A percentile compares a stretch with the other conserved stretches of the same genome.
Conservation (phyloP, 2,888 invertebrate genomes). For the Agonopterix arenella region DNA sequence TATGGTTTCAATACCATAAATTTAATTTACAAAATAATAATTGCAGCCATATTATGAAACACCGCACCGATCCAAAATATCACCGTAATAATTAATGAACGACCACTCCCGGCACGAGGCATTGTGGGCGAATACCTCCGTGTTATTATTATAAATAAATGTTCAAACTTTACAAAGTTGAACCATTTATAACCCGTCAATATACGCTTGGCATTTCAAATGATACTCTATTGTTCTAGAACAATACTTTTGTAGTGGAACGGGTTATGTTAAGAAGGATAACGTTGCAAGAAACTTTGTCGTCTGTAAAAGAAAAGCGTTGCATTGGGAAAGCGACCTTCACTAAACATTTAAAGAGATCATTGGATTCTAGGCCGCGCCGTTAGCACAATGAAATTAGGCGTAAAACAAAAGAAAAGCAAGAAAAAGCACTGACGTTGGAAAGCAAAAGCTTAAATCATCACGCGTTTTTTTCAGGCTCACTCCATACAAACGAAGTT, state of each 20-base stretch:
- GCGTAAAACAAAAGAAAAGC: too few species aligned
- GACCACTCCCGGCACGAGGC: slow-evolving; percentile 39
- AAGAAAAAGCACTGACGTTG: too few species aligned
- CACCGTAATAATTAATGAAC: slow-evolving; percentile 47
- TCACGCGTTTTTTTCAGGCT: too few species aligned
- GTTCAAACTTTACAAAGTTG: slow-evolving; percentile 44
- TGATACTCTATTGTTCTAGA: slow-evolving; percentile 3
- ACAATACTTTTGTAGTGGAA: neutral
- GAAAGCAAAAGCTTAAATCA: too few species aligned
- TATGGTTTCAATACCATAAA: slow-evolving; percentile 2
- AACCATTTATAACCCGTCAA: slow-evolving; percentile 37
- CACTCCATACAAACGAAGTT: too few species aligned
- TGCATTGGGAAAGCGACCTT: too few species aligned
- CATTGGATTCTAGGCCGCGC: too few species aligned
- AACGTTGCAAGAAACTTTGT: too few species aligned
- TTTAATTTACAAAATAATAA: slow-evolving; percentile 20
- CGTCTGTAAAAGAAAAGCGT: neutral
- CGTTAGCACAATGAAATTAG: too few species aligned
- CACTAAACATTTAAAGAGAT: too few species aligned
- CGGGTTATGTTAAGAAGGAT: neutral
- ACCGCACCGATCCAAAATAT: slow-evolving; percentile 23
- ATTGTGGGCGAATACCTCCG: slow-evolving; percentile 48
- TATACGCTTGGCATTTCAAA: slow-evolving; percentile 21
- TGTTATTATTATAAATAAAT: slow-evolving; percentile 59
- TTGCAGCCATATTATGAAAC: slow-evolving; percentile 14